Base-by-base conservation (phyloP, 1,140 invertebrate genomes). In the Pogonomyrmex californicus region DNA sequence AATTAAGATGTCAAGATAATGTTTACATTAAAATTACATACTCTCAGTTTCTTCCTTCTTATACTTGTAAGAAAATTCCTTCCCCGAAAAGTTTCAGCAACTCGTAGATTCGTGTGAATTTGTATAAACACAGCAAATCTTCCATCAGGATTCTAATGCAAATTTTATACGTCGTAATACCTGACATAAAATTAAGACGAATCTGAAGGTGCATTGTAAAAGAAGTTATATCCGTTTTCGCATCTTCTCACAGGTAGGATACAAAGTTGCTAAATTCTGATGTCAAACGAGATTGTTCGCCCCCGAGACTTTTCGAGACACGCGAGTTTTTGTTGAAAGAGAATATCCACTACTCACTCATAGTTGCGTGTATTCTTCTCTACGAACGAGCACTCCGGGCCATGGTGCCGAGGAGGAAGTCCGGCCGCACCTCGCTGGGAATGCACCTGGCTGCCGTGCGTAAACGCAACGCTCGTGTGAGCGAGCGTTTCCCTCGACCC, bases 381-480 rank as follows among this genome's bases (percentile, higher is more conserved):
- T 62, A 83, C 54, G 54, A 62, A 36, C 17, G 54, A 47, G n/a
- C 79, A 83, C 54, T 60, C 33, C 60, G 41, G 33, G 41, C 79
- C 79, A 83, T 83, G 79, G 30, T 83, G 79, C 65, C 63, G 63
- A 81, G 23, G 23, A 51, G 14, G 51, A 76, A 75, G 70, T 76
- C 41, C 41, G 71, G 71, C 54, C 76, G 38, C 79, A 86, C 83
- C 54, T 88, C n/a, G 63, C 12, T 30, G 38, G 6, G n/a, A 83
- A 83, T 60, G n/a, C 54, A 73, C 79, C 38, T 71, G 51, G 10
- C 23, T 44, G 44, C 5, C 70, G 49, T 33, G 14, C 23, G 66
- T 70, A 49, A 70, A 70, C 44, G 44, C 44, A 58, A n/a, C 38
- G 56, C 47, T 56, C 38, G 23, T 9, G 10, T 36, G 62, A 38